Conservation (phyloP, 2,797 vertebrate species). For the Cygnus olor region DNA sequence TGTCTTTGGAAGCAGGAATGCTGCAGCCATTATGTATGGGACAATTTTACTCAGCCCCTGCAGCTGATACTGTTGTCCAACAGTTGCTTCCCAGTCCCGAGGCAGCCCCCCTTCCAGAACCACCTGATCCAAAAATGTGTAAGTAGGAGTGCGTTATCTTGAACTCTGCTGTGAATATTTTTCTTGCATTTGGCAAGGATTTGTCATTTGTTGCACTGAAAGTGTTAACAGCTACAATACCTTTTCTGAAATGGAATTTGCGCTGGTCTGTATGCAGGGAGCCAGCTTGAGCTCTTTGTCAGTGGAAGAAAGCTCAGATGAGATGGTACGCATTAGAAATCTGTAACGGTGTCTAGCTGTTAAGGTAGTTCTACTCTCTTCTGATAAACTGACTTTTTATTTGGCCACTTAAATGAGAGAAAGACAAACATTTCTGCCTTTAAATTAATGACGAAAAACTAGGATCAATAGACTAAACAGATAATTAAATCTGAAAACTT, state of each 20-base stretch:
- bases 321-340: not conserved
- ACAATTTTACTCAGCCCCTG: constrained; percentile 30
- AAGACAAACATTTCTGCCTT: not conserved
- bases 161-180: not conserved
- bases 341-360: not conserved
- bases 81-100: not conserved
- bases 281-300: not conserved
- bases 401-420: not conserved
- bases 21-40: constrained; percentile 21
- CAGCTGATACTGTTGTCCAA: not conserved
- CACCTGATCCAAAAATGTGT: constrained; percentile 70
- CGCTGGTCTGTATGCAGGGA: not conserved
- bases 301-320: not conserved
- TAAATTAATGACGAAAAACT: constrained; percentile 1
- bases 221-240: not conserved
- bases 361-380: not conserved
- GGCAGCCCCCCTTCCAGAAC: not conserved
- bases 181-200: not conserved
- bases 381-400: not conserved
- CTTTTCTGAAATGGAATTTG: not conserved
- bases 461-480: not conserved
- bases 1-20: constrained; percentile 44
- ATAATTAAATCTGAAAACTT: not conserved
- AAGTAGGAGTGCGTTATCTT: constrained; percentile 4
- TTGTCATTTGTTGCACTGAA: not conserved